Evolutionary conservation across 92 coral and sea anemone genomes (phyloP).

Genomic region (Umimayanthus chanpuru): DNA sequence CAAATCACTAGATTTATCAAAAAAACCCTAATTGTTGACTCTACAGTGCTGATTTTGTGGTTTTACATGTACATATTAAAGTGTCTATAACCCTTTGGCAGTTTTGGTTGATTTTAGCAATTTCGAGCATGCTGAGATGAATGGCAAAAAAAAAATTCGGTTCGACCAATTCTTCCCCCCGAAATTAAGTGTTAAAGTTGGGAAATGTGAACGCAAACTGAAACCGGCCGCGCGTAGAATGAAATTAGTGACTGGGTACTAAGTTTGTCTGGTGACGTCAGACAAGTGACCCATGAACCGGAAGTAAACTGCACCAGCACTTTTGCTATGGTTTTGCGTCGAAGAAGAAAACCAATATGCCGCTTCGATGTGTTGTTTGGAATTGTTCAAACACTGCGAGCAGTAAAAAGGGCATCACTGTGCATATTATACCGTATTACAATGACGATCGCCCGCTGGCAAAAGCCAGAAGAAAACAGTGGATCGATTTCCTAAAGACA

Average conservation of each 20-base stretch:
- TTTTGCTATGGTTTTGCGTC: constrained; percentile 5
- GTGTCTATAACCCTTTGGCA: constrained; percentile 19
- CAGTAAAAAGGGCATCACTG: constrained; percentile 16
- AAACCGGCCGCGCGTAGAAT: neutral
- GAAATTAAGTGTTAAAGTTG: constrained; percentile 6
- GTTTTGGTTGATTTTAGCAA: constrained; percentile 24
- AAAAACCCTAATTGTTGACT: no score
- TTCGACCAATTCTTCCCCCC: constrained; percentile 26
- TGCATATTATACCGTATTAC: constrained; percentile 15
- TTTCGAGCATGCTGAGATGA: constrained; percentile 27
- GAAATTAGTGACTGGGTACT: constrained; percentile 12
- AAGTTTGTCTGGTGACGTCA: constrained; percentile 4
- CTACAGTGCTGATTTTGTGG: no score
- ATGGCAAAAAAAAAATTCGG: constrained; percentile 7
- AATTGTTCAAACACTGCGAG: constrained; percentile 14
- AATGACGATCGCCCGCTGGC: constrained; percentile 10
- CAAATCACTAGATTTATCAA: no score
- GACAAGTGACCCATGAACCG: constrained; percentile 4
- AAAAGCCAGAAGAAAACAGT: constrained; percentile 13
- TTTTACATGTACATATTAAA: neutral
- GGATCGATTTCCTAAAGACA: neutral
- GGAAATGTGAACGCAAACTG: neutral
- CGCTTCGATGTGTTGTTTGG: constrained; percentile 4
- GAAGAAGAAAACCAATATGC: constrained; percentile 22
- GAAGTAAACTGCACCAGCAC: neutral